Evolutionary conservation across 2,888 invertebrate genomes (phyloP).

Genomic region (Saturnia pavonia): DNA sequence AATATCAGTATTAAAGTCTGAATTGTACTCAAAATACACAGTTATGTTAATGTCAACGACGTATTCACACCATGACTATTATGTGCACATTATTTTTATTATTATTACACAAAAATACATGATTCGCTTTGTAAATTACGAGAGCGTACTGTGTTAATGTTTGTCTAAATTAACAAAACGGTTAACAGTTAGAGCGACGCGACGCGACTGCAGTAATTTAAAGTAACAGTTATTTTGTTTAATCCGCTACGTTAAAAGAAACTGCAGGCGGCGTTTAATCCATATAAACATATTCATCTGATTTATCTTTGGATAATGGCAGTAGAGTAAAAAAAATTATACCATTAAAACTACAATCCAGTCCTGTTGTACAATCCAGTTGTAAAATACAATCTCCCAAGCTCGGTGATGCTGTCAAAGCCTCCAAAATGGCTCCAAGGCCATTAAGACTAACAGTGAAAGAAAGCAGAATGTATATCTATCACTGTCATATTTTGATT

Average conservation of each 20-base stretch:
- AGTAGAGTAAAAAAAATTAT: no score
- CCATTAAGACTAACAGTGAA: no score
- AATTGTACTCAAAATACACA: not conserved
- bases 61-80: not conserved
- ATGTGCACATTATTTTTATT: not conserved
- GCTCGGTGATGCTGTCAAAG: no score
- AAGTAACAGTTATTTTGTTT: not conserved
- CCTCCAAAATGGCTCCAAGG: no score
- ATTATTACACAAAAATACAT: not conserved
- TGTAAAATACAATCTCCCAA: no score
- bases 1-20: not conserved
- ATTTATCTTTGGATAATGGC: no score
- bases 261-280: no score
- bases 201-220: slow-evolving; percentile 2
- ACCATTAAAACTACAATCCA: no score
- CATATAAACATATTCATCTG: no score
- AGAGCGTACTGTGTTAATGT: slow-evolving; percentile 4
- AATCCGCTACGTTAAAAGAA: not conserved
- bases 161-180: slow-evolving; percentile 5
- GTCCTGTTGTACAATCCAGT: no score
- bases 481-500: no score
- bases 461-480: no score
- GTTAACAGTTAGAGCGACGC: not conserved
- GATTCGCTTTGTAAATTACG: slow-evolving; percentile 8
- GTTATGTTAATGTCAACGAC: not conserved